Base-by-base conservation (phyloP, 2,113 vertebrate species). In the Acrocephalus arundinaceus region DNA sequence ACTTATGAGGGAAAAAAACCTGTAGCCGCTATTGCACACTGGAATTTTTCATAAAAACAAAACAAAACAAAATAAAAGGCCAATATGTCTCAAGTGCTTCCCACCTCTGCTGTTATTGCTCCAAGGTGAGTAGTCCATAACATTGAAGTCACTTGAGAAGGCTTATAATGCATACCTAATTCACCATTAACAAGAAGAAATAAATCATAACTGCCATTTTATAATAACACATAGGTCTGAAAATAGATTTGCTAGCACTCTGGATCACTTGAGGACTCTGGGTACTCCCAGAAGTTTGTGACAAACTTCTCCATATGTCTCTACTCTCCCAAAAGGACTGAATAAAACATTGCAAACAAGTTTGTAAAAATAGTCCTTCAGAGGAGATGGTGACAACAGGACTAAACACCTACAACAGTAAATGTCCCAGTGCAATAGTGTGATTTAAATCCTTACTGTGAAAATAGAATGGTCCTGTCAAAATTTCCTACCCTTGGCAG, bases 1-100 rank as follows among this genome's bases (percentile, higher is more conserved):
- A 1, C 2, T 82, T 39, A 54, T 10, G 11, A n/a, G 49, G 21
- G 8, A 25, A 54, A 81, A 87, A 35, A 2, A 19, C 0, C 5
- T 1, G 0, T 33, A 9, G 7, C 13, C 6, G 71, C 2, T 52
- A 21, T 57, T 74, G 61, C 13, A 52, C 17, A 78, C 3, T 39
- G 19, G 4, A 85, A 63, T 1, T 0, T 33, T 70, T 41, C 10
- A 58, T 30, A 17, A 61, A 84, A 94, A 16, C 1, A 63, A 89
- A 84, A 48, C 6, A 23, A 35, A 45, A 45, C 15, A 70, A 39
- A 15, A 59, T 6, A 43, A 43, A 67, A 65, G 2, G 3, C 11
- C 51, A 57, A 5, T 4, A 51, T 39, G 46, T 30, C 24, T 87
- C 35, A 66, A 31, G 19, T 27, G 6, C 13, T 18, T 90, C 13